Evolutionary conservation across 2,888 invertebrate species (phyloP).

Genomic region (Lypha dubia): DNA sequence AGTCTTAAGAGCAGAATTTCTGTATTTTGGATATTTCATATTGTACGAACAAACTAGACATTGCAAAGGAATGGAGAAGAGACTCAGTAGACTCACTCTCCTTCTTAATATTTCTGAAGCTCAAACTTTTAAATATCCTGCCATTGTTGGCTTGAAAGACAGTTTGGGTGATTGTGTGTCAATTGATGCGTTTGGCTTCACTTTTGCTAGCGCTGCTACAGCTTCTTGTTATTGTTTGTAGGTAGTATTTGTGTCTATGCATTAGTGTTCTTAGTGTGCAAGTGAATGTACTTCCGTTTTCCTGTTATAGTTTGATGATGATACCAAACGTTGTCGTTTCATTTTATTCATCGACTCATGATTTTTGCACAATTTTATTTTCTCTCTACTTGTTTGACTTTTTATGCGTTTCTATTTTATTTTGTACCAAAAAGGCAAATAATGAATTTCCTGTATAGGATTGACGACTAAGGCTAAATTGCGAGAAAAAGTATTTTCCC

Average conservation of each 20-base stretch:
- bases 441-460: conserved; percentile 70
- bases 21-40: neutral
- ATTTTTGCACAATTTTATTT: conserved; percentile 38
- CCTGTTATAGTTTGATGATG: conserved; percentile 69
- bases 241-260: conserved; percentile 15
- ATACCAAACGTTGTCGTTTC: conserved; percentile 51
- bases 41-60: neutral
- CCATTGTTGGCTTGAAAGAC: conserved; percentile 62
- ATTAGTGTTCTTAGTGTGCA: conserved; percentile 62
- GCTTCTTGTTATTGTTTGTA: conserved; percentile 10
- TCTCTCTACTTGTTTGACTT: conserved; percentile 6
- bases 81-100: neutral
- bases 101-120: neutral
- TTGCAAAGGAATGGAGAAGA: neutral
- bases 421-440: conserved; percentile 64
- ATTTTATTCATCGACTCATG: conserved; percentile 43
- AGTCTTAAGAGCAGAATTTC: neutral
- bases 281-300: conserved; percentile 71
- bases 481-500: conserved; percentile 36
- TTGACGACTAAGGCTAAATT: conserved; percentile 53
- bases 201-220: conserved; percentile 23
- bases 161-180: conserved; percentile 67
- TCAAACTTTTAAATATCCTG: conserved; percentile 51
- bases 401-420: conserved; percentile 24
- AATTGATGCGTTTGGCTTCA: conserved; percentile 70